Base-by-base conservation (phyloP, 2,888 invertebrate species). In the Eupeodes latifasciatus region DNA sequence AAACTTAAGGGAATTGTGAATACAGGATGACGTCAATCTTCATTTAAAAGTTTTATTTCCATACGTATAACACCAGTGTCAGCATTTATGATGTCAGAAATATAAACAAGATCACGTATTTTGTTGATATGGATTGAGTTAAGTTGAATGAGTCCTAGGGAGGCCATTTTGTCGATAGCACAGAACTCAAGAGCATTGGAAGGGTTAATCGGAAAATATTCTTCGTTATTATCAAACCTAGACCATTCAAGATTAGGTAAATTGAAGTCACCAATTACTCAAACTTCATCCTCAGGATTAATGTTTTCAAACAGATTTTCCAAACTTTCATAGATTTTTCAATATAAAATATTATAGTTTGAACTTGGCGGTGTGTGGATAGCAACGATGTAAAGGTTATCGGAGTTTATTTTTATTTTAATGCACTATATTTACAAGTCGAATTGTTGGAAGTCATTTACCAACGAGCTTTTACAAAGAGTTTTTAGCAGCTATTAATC, bases 361-460 rank as follows among this genome's bases (percentile, higher is more conserved):
- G 53, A 53, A n/a, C 59, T 59, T 19, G 59, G 34, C 34, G 59
- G 59, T 59, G 34, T 34, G 19, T 59, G 34, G 27, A 59, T 34
- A 27, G 59, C 59, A 19, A 59, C 59, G 11, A 59, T 10, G 10
- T 19, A 55, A 6, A 19, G 19, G 19, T 4, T 55, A 55, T 27
- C 55, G 55, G 19, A 55, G 19, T 16, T 6, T n/a, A 61, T 61
- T 36, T 61, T 36, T 36, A 61, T 61, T 61, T 61, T 34, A 7
- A 61, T 36, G 36, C 61, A 14, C 12, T 36, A 4, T 14, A 61
- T 34, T 61, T 61, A 34, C 5, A 61, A 14, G 1, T 61, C 61
- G 5, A 6, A 14, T 19, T 19, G 19, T 19, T 19, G 19, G 19
- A 19, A 19, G 19, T 19, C 19, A 19, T 61, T 5, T 10, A 61